Evolutionary conservation across 1,140 invertebrate species (phyloP), one percentile per base, ranked within the genome.

Genomic region (Hermetia illucens): DNA sequence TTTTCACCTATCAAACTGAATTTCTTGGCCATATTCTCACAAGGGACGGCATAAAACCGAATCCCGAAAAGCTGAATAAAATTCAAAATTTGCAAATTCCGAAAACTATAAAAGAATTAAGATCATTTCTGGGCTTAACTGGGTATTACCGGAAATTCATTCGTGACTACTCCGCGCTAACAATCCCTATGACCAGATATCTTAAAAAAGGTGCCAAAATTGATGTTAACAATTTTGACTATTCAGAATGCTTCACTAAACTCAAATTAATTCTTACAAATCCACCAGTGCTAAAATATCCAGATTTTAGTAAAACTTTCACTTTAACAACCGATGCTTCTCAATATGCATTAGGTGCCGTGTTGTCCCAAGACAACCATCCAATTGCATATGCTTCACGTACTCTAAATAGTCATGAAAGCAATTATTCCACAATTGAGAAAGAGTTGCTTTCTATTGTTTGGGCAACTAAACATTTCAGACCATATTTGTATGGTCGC

Each of bases 381-480:
- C 42, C 46, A 2, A 38, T 46, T 15, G 41, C 32, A 15, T 47
- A 38, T 18, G 39, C 25, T 21, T 38, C 37, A n/a, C 45, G 44
- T 34, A 45, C 39, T 4, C 33, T 50, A n/a, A 50, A 47, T 32
- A 19, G 42, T 21, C 40, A 38, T 16, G 45, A 50, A 17, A 5
- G 21, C 15, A 49, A 48, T 20, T 45, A 49, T 22, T 36, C 41
- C 3, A 37, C 38, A 15, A 45, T 37, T n/a, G 49, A 51, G 39
- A 44, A 44, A 37, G 47, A 50, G 38, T 30, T 49, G 10, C 22
- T 44, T 32, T 42, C 42, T 3, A 49, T 51, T 17, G 34, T 72
- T 4, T 63, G 55, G 48, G 61, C 55, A 1, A 50, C 62, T 0
- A 55, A 65, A 44, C 50, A 62, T 33, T 72, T 65, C 46, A 38